Base-by-base conservation (phyloP, 2,888 invertebrate genomes). In the Drosophila mettleri region DNA sequence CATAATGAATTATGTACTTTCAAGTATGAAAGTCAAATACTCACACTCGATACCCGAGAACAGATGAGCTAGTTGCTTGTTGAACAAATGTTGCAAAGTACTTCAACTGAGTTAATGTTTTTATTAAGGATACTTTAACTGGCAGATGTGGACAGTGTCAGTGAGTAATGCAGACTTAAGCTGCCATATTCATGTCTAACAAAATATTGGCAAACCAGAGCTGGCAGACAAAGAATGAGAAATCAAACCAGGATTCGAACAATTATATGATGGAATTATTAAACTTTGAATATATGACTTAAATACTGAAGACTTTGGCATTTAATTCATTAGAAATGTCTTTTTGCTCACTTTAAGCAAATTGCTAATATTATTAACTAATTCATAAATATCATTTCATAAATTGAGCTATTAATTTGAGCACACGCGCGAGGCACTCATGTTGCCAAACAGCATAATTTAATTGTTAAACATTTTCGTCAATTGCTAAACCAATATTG, bases 381-480 rank as follows among this genome's bases (percentile, higher is more conserved):
- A 9, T 31, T 31, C 27, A 31, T 9, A 22, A 16, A 31, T 9
- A 22, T 0, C 9, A 36, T 51, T 63, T 41, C 33, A 48, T 60
- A 52, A 69, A 72, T 74, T 41, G 45, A 72, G 69, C 52, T 34
- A 63, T 68, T 41, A 74, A 43, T 66, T 51, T 22, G 34, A 14
- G 5, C 1, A 18, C 14, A 48, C 14, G 52, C 57, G 57, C 64
- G 64, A 4, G 0, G 12, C 27, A 24, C 36, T 51, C 52, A 6
- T 33, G 58, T 66, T 59, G 61, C 10, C 59, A 65, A 69, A 59
- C 48, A 64, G 27, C 41, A 62, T 72, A 41, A 73, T 66, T 76
- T 76, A 76, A 78, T 69, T 78, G 78, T 61, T 73, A 80, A 80
- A 80, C 73, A 76, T 69, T 61, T 66, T 76, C 48, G 45, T 55